Evolutionary conservation across 2,888 invertebrate species (phyloP).

Genomic region (Melinaea menophilus): DNA sequence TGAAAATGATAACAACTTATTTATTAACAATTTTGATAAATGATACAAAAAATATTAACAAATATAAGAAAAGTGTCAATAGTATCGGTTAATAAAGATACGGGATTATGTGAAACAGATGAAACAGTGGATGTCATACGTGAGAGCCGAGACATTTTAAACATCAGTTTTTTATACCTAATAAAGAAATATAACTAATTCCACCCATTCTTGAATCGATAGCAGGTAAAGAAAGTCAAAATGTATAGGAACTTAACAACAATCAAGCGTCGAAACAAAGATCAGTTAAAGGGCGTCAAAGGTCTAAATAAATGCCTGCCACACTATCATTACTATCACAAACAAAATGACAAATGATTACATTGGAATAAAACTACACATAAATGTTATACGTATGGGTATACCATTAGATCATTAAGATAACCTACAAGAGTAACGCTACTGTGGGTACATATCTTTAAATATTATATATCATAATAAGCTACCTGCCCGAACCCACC

Average conservation of each 20-base stretch:
- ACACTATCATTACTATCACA: constrained; percentile 10
- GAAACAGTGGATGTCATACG: too few relatives aligned
- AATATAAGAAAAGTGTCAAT: constrained; percentile 1
- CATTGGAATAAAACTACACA: constrained; percentile 13
- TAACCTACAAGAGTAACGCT: constrained; percentile 17
- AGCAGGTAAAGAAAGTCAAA: too few relatives aligned
- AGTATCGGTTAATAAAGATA: neutral
- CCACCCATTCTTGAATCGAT: too few relatives aligned
- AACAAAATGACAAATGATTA: constrained; percentile 9
- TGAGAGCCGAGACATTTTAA: too few relatives aligned
- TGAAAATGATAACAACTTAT: constrained; percentile 23
- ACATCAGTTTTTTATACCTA: too few relatives aligned
- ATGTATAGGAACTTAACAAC: constrained; percentile 3
- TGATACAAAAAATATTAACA: constrained; percentile 12
- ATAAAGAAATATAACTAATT: too few relatives aligned
- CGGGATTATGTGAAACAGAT: too few relatives aligned
- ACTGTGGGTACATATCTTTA: constrained; percentile 19
- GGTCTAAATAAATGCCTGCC: constrained; percentile 21
- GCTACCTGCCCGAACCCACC: constrained; percentile 22
- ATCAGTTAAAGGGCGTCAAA: constrained; percentile 8
- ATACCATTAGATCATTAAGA: constrained; percentile 14
- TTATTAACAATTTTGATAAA: constrained; percentile 19
- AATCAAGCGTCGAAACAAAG: constrained; percentile 1
- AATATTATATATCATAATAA: constrained; percentile 13
- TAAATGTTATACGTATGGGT: constrained; percentile 12